These are phyloP conservation scores for Potorous gilbertii DNA, from an alignment of 2,797 vertebrate genomes.

Conservation along the genomic window DNA sequence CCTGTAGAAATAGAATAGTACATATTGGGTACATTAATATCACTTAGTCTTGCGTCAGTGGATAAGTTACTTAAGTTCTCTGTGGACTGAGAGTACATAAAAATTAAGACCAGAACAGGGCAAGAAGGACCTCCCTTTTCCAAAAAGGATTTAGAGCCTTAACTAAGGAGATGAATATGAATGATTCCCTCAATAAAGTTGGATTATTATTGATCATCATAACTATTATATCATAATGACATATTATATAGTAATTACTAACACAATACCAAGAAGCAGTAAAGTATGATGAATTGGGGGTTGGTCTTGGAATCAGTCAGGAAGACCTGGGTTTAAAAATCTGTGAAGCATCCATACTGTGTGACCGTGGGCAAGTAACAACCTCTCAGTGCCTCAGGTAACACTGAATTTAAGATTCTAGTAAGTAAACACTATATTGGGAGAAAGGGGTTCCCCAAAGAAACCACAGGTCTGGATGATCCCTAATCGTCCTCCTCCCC, in stretches of 20 bases:
- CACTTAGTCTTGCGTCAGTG: neutral
- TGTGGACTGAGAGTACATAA: neutral
- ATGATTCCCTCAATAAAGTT: neutral
- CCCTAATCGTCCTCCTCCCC: neutral
- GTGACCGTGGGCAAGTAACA: neutral
- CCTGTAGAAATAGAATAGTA: neutral
- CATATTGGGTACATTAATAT: neutral
- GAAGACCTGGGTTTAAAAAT: neutral
- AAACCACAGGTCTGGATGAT: neutral
- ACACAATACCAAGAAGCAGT: neutral
- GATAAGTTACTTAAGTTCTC: slow-evolving; percentile 2
- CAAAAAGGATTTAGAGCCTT: neutral
- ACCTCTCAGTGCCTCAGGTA: neutral
- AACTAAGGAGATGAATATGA: neutral
- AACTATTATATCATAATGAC: neutral
- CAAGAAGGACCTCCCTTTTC: neutral
- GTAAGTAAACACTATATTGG: neutral
- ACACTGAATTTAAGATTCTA: neutral
- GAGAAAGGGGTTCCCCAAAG: neutral
- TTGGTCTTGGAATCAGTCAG: neutral
- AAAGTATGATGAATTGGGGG: neutral
- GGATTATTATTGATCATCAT: neutral
- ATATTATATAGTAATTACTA: too few species aligned
- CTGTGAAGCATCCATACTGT: neutral
- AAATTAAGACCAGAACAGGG: neutral